Percentiles rank a stretch among this genome's conserved stretches.
phyloP scores from a whole-genome alignment of 2,113 vertebrate species.

The Labeo catla region DNA sequence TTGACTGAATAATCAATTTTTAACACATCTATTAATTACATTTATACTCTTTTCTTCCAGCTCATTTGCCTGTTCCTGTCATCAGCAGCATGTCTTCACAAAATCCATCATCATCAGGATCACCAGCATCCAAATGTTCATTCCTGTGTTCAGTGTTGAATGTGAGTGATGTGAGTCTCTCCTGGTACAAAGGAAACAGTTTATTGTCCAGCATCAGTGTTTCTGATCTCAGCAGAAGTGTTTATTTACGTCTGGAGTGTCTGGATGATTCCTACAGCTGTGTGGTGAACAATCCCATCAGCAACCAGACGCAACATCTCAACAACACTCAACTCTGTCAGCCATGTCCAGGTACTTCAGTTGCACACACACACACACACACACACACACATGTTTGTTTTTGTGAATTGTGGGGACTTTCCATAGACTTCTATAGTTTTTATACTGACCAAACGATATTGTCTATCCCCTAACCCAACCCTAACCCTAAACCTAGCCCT shows the following conservation, averaged over 20 bases:
- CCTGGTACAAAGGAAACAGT: neutral
- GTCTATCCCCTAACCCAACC: no score
- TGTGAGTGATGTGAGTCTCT: neutral
- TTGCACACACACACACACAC: no score
- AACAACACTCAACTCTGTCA: neutral
- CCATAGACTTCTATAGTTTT: no score
- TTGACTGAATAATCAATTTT: no score
- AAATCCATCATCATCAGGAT: neutral
- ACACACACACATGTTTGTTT: no score
- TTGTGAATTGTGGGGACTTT: no score
- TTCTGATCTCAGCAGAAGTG: neutral
- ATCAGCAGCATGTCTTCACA: neutral
- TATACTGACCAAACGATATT: no score
- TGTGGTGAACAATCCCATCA: slow-evolving; percentile 3
- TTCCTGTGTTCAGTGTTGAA: neutral
- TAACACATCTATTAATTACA: no score
- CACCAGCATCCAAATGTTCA: neutral
- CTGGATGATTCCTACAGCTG: slow-evolving; percentile 15
- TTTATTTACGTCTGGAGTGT: neutral
- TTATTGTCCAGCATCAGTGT: neutral
- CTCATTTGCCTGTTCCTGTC: neutral
- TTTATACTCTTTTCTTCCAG: neutral
- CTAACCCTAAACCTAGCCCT: no score
- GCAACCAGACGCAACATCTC: neutral
- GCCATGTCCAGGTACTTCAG: neutral